Conservation (phyloP, 2,113 vertebrate genomes). For the Tragulus kanchil region DNA sequence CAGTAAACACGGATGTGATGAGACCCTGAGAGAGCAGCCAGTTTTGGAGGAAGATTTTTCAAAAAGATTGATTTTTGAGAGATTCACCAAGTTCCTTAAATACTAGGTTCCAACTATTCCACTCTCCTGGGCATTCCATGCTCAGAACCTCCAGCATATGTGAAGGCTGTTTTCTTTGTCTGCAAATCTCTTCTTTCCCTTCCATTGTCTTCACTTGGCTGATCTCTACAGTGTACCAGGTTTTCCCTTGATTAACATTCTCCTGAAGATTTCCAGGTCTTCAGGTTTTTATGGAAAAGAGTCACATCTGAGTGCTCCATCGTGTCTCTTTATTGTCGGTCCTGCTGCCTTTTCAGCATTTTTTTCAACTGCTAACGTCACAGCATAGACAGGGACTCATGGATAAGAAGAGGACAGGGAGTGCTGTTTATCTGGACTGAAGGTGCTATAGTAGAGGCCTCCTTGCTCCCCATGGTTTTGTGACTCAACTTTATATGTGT, state of each 20-base stretch:
- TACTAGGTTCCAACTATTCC: too few species aligned
- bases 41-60: not conserved
- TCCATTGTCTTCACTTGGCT: too few species aligned
- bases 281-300: not conserved
- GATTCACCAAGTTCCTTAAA: not conserved
- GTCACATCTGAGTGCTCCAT: not conserved
- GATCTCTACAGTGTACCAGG: not conserved
- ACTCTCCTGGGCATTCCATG: too few species aligned
- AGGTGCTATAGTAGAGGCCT: not conserved
- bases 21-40: not conserved
- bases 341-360: not conserved
- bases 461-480: not conserved
- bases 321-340: not conserved
- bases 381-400: not conserved
- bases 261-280: not conserved
- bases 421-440: not conserved
- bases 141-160: too few species aligned
- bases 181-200: too few species aligned
- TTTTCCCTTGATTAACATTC: not conserved
- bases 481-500: not conserved
- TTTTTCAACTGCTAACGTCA: not conserved
- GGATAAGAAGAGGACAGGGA: not conserved
- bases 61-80: too few species aligned
- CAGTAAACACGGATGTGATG: not conserved
- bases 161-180: too few species aligned